These are phyloP conservation scores for Ophonus ardosiacus DNA, from an alignment of 2,888 invertebrate species.

Conservation along the genomic window DNA sequence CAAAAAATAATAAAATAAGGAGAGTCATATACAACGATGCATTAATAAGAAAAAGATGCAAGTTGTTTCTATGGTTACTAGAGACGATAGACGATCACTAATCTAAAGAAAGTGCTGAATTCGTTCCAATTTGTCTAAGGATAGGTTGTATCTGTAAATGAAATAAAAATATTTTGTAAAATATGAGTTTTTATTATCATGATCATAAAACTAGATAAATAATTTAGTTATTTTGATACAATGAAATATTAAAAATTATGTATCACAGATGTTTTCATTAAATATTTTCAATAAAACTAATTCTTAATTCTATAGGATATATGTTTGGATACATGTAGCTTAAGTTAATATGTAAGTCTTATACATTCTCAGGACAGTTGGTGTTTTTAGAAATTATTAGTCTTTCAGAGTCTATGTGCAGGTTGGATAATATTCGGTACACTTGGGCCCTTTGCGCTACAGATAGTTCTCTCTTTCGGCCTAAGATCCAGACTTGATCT, in stretches of 20 bases:
- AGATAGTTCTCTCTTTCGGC: constrained; percentile 81
- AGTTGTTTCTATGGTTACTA: too few species aligned
- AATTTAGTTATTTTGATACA: not conserved
- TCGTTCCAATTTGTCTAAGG: not conserved
- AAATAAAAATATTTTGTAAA: constrained; percentile 25
- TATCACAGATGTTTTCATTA: constrained; percentile 13
- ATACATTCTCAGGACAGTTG: constrained; percentile 76
- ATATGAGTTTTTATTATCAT: not conserved
- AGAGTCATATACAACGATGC: too few species aligned
- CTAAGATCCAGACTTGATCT: constrained; percentile 87
- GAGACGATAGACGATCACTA: too few species aligned
- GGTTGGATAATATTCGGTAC: constrained; percentile 80
- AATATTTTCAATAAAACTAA: not conserved
- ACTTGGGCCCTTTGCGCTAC: constrained; percentile 82
- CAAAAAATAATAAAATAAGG: too few species aligned
- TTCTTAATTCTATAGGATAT: not conserved
- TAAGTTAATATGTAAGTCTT: not conserved
- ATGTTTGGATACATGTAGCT: not conserved
- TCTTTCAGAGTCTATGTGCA: constrained; percentile 83
- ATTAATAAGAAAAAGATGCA: too few species aligned
- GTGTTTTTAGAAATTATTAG: constrained; percentile 84
- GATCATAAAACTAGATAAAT: not conserved
- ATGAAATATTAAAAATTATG: not conserved
- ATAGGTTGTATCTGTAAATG: constrained; percentile 16
- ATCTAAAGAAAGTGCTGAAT: too few species aligned